Base-by-base conservation (phyloP, 2,888 invertebrate species). In the Cabera pusaria region DNA sequence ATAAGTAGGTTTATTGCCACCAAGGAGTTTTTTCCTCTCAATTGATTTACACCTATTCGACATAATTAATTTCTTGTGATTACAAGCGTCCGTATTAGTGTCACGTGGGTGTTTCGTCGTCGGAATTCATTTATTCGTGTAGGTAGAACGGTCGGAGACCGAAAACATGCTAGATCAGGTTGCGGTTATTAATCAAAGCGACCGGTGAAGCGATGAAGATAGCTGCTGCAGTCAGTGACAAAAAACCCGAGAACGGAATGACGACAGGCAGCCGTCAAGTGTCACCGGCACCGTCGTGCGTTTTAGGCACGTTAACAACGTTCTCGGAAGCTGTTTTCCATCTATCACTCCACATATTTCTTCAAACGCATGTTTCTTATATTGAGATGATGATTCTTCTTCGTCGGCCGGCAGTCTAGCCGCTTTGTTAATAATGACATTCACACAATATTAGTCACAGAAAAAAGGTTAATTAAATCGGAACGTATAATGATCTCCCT, bases 141-240 rank as follows among this genome's bases (percentile, higher is more conserved):
- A 64, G 70, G 72, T 54, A 46, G 69, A 52, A 56, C 59, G 54
- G 61, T 57, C 59, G 56, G 48, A 22, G 59, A 60, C 60, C 58
- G 44, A 64, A 73, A 68, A 70, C 66, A 65, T 58, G 59, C 59
- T 58, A 62, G 68, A 74, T 84, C 76, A 58, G 55, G 72, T 80
- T 80, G 74, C 80, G 56, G 57, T 73, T 75, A 72, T 82, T 82
- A 82, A 83, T 84, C 77, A 82, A 76, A 75, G 64, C 57, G 44
- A 40, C 60, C 65, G 64, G 62, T 65, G 49, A 64, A 67, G 68
- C 67, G 67, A 62, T 9, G 5, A 56, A 37, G 61, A 53, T 62
- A 62, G 54, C 61, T 59, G 49, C 62, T 48, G 56, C 42, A 42
- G 65, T 59, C 48, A 56, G 59, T 59, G 71, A 72, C 73, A 78